Evolutionary conservation across 1,140 invertebrate genomes (phyloP).

Genomic region (Mycetomoellerius zeteki): DNA sequence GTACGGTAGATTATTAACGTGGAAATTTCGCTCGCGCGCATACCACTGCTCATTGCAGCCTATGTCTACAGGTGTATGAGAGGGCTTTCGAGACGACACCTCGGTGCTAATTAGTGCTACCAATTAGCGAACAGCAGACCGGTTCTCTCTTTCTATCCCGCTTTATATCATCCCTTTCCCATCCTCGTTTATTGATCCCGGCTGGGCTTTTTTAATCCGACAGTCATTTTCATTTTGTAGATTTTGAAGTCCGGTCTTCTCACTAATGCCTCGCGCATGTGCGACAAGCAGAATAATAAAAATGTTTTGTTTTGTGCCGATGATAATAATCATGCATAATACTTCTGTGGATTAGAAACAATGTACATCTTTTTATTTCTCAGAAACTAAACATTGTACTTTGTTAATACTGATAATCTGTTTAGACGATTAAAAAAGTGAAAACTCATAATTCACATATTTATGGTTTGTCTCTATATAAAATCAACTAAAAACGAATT

Average conservation of each 20-base stretch:
- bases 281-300: conserved; percentile 5
- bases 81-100: conserved; percentile 73
- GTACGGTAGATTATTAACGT: conserved; percentile 69
- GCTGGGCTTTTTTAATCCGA: conserved; percentile 51
- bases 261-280: conserved; percentile 31
- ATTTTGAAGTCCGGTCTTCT: conserved; percentile 62
- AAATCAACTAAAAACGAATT: too few species aligned
- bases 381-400: too few species aligned
- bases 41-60: conserved; percentile 52
- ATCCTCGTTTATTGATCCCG: conserved; percentile 67
- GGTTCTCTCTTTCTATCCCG: conserved; percentile 37
- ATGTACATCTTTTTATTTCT: not conserved
- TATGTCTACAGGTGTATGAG: conserved; percentile 65
- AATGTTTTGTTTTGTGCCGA: not conserved
- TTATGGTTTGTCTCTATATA: too few species aligned
- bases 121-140: conserved; percentile 77
- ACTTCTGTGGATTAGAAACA: not conserved
- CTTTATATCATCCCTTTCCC: not conserved
- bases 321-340: not conserved
- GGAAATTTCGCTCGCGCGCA: conserved; percentile 66
- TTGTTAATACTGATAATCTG: too few species aligned
- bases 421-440: too few species aligned
- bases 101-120: conserved; percentile 79
- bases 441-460: too few species aligned
- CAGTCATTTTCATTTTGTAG: conserved; percentile 65